These are phyloP conservation scores for Athalia circularis DNA, from an alignment of 2,888 invertebrate genomes.

Conservation along the genomic window DNA sequence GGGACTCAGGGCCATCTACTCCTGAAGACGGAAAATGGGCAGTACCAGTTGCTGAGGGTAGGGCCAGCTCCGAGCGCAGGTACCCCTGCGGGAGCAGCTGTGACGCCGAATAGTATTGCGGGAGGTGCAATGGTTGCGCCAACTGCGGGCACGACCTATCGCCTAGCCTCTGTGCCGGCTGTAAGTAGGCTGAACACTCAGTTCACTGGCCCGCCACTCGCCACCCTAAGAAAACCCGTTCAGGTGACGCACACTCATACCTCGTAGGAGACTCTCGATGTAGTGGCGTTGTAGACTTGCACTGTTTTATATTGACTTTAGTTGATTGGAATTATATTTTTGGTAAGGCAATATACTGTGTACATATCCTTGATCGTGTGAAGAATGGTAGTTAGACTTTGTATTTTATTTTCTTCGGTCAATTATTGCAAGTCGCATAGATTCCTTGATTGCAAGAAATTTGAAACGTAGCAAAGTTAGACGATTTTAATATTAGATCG, in stretches of 20 bases:
- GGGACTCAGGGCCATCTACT: slow-evolving; percentile 90
- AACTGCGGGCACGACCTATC: slow-evolving; percentile 79
- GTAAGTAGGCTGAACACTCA: slow-evolving; percentile 83
- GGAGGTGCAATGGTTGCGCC: slow-evolving; percentile 66
- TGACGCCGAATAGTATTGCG: slow-evolving; percentile 72
- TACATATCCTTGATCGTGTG: slow-evolving; percentile 6
- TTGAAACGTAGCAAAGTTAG: no score
- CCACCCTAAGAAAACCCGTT: slow-evolving; percentile 77
- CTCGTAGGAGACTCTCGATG: slow-evolving; percentile 71
- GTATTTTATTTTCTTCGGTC: not conserved
- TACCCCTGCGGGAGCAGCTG: slow-evolving; percentile 72
- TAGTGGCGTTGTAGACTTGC: slow-evolving; percentile 67
- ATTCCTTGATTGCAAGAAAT: no score
- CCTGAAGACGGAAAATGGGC: slow-evolving; percentile 97
- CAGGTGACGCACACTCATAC: slow-evolving; percentile 72
- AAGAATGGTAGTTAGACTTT: slow-evolving; percentile 7
- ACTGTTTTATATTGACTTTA: slow-evolving; percentile 50
- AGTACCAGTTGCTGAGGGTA: slow-evolving; percentile 93
- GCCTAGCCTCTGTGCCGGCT: slow-evolving; percentile 91
- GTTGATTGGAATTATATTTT: slow-evolving; percentile 41
- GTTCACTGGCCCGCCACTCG: slow-evolving; percentile 79
- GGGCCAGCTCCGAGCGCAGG: slow-evolving; percentile 84
- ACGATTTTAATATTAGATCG: no score
- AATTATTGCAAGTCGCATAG: not conserved
- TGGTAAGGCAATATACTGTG: slow-evolving; percentile 33